These are phyloP conservation scores for Hemicrepidius hirtus DNA, from an alignment of 2,888 invertebrate genomes.

Conservation along the genomic window DNA sequence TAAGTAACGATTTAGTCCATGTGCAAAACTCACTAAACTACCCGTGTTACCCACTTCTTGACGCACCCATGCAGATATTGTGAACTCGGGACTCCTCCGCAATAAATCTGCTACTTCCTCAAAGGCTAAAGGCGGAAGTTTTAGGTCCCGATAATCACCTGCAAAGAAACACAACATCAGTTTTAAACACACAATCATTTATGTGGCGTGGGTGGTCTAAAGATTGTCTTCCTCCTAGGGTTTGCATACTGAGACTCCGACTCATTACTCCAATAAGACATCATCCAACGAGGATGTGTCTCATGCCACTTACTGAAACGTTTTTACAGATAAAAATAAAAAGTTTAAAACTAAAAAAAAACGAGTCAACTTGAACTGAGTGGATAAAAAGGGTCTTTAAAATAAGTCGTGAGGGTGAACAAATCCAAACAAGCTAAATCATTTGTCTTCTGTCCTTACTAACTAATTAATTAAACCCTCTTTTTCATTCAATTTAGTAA, in stretches of 20 bases:
- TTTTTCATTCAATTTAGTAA: slow-evolving; percentile 9
- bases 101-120: slow-evolving; percentile 81
- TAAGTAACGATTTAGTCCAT: slow-evolving; percentile 89
- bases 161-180: slow-evolving; percentile 56
- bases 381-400: too few species aligned
- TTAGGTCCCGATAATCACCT: slow-evolving; percentile 85
- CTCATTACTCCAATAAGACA: too few species aligned
- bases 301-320: too few species aligned
- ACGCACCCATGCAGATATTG: slow-evolving; percentile 83
- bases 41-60: slow-evolving; percentile 90
- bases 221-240: too few species aligned
- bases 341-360: too few species aligned
- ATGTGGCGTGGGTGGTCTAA: too few species aligned
- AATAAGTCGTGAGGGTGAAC: slow-evolving; percentile 10
- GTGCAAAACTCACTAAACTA: slow-evolving; percentile 88
- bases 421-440: slow-evolving; percentile 18
- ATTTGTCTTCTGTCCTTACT: slow-evolving; percentile 9
- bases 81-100: slow-evolving; percentile 85
- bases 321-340: too few species aligned
- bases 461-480: slow-evolving; percentile 12
- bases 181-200: too few species aligned
- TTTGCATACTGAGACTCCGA: too few species aligned
- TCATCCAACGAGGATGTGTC: too few species aligned
- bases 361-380: too few species aligned
- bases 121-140: slow-evolving; percentile 81